Evolutionary conservation across 2,797 vertebrate genomes (phyloP), one percentile per base, ranked within the genome.

Genomic region (Sebastes iracundus): DNA sequence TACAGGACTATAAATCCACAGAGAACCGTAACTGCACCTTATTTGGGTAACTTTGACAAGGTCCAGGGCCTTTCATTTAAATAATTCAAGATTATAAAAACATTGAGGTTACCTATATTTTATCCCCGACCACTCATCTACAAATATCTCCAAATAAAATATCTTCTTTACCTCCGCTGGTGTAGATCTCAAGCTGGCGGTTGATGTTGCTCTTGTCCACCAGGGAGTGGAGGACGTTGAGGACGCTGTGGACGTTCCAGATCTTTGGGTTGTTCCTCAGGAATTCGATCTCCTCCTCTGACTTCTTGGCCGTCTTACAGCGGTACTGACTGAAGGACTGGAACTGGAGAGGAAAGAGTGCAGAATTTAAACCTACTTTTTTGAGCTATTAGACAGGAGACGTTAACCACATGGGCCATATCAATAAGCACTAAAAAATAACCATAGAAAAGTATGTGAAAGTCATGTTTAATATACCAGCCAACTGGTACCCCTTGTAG

Each of bases 131-230:
- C 2, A 3, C 13, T 49, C 20, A 33, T 7, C 3, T 3, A 25
- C 46, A 33, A 75, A 30, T 28, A 27, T 35, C 7, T 22, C 5
- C 0, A 14, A 27, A n/a, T n/a, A n/a, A n/a, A n/a, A n/a, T n/a
- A n/a, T 53, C 5, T 8, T n/a, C n/a, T 46, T 20, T 85, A 99
- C 99, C 99, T 95, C 98, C 99, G 1, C 99, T 99, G 6, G 99
- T 99, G 90, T 99, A 99, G 70, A 99, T 97, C 90, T 99, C 99
- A n/a, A 99, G 94, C 93, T 99, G 99, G 2, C 97, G 93, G 93
- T 99, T 99, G 82, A 99, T 99, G 94, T 99, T 99, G 93, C 98
- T 99, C 92, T 99, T 99, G 93, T 99, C 99, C 6, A 99, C 98
- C 52, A 99, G 94, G 4, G 99, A 99, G 85, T 99, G 98, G 62